These are phyloP conservation scores for western clawed frog (Xenopus tropicalis) DNA, from an alignment of 2,113 vertebrate genomes.

Conservation along the genomic window UCB_Xtro_10.0 CM004450.2:143449001-143449500, in stretches of 20 bases:
- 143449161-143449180: conserved; percentile 43
- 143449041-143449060: conserved; percentile 74
- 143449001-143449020: conserved; percentile 79
- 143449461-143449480: conserved; percentile 88
- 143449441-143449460: conserved; percentile 93
- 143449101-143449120: not conserved
- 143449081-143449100: not conserved
- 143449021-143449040: conserved; percentile 79
- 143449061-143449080: not conserved
- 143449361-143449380: conserved; percentile 81
- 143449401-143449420: conserved; percentile 94
- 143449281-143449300: conserved; percentile 48
- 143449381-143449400: conserved; percentile 93
- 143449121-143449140: not conserved
- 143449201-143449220: conserved; percentile 36
- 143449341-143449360: conserved; percentile 69
- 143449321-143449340: conserved; percentile 80
- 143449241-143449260: not conserved
- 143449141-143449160: not conserved
- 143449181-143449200: conserved; percentile 50
- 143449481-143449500: not conserved
- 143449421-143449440: conserved; percentile 90
- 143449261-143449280: too few species aligned
- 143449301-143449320: conserved; percentile 89
- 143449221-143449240: conserved; percentile 46